Evolutionary conservation across 2,888 invertebrate species (phyloP), one percentile per base, ranked within the genome.

Genomic region (Syritta pipiens): DNA sequence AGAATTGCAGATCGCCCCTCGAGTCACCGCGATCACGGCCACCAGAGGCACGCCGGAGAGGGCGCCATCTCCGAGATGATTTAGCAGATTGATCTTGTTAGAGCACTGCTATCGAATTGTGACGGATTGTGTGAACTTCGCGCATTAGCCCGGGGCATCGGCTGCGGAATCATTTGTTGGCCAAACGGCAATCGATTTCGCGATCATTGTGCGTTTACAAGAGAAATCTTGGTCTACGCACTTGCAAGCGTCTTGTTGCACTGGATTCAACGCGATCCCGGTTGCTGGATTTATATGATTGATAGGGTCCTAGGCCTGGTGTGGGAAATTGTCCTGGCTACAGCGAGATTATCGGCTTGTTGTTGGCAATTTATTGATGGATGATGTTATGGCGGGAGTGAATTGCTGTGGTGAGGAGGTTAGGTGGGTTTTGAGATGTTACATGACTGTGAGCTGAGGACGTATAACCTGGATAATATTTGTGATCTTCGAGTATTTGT

Each of bases 111-210:
- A 74, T 74, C 79, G 67, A 74, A 72, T 79, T 79, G 79, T 87
- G 87, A 88, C 86, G 85, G 85, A 88, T 88, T 88, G 87, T 87
- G 87, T 87, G 87, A 87, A 87, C 83, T 85, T 86, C 83, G 85
- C 84, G 84, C 86, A 85, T 86, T 85, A 85, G 86, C 35, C 46
- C 28, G 51, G 19, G 51, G 51, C 48, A 51, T 59, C 51, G 30
- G 32, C 48, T 28, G 19, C 20, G 22, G 40, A 46, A 59, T 51
- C 67, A 65, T 79, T 79, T 74, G 62, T 62, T 74, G 74, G 55
- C 67, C 74, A 79, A 74, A 68, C 74, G 79, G 74, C 79, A 68
- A 74, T 79, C 67, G 60, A 79, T 79, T 79, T 79, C 60, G 44
- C 67, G 67, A 79, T 79, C 79, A 72, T 65, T 67, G 71, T 42